These are phyloP conservation scores for Aphidius ervi DNA, from an alignment of 1,140 invertebrate genomes.

Conservation along the genomic window DNA sequence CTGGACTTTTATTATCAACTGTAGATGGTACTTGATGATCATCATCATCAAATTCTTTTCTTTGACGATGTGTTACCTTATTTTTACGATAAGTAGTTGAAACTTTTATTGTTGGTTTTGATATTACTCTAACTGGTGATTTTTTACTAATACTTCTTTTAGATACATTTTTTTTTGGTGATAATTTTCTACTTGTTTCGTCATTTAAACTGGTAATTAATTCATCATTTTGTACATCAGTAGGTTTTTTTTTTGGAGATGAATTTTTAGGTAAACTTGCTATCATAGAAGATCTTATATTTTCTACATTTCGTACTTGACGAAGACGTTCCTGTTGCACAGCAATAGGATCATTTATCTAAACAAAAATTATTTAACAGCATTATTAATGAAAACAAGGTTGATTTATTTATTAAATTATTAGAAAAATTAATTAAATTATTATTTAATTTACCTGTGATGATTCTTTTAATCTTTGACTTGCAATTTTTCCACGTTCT, in stretches of 20 bases:
- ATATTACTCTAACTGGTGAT: constrained; percentile 25
- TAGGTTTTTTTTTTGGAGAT: background rate
- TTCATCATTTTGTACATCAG: no score
- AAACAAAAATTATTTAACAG: constrained; percentile 17
- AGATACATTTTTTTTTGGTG: background rate
- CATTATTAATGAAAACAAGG: background rate
- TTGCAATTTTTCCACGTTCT: constrained; percentile 47
- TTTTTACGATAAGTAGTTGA: background rate
- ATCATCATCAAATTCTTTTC: background rate
- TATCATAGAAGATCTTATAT: constrained; percentile 48
- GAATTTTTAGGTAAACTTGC: constrained; percentile 17
- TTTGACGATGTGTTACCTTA: background rate
- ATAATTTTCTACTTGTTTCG: no score
- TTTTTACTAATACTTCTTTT: constrained; percentile 17
- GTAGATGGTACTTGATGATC: background rate
- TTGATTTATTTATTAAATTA: background rate
- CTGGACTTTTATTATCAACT: no score
- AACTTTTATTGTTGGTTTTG: constrained; percentile 25
- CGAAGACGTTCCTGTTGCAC: constrained; percentile 41
- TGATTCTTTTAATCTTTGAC: constrained; percentile 37
- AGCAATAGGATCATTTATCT: constrained; percentile 33
- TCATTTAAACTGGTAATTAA: no score
- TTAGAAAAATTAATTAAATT: constrained; percentile 19
- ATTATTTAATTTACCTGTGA: constrained; percentile 24
- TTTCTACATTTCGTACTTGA: constrained; percentile 51